Evolutionary conservation across 2,113 vertebrate species (phyloP).

Genomic region (Tautogolabrus adspersus): DNA sequence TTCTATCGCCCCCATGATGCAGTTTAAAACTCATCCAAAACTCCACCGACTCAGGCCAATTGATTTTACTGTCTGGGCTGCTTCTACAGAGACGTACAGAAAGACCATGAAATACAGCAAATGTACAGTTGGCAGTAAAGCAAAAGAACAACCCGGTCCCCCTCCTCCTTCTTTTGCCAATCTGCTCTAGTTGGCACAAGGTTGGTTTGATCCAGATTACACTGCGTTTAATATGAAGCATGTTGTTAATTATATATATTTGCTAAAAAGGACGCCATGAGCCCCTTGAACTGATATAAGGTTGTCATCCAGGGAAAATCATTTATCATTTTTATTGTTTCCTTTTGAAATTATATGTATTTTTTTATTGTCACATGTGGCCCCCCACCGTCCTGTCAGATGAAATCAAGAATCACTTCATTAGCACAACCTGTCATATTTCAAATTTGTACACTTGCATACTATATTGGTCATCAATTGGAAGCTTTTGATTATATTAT

Average conservation of each 20-base stretch:
- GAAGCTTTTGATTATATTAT: no score
- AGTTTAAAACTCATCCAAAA: constrained; percentile 45
- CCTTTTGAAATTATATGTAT: background rate
- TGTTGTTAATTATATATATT: constrained; percentile 73
- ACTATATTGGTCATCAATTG: no score
- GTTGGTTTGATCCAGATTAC: constrained; percentile 74
- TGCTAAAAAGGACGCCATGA: constrained; percentile 61
- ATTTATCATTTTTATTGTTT: constrained; percentile 2
- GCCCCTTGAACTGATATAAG: constrained; percentile 12
- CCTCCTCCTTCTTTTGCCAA: constrained; percentile 55
- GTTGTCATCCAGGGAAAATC: background rate
- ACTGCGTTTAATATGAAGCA: constrained; percentile 61
- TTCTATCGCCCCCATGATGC: constrained; percentile 35
- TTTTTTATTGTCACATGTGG: no score
- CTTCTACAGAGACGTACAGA: constrained; percentile 30
- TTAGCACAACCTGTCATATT: background rate
- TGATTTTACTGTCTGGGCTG: constrained; percentile 54
- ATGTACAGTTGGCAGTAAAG: constrained; percentile 53
- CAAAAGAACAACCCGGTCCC: constrained; percentile 36
- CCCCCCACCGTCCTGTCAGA: background rate
- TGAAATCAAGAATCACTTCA: background rate
- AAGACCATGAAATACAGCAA: constrained; percentile 56
- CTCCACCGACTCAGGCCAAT: constrained; percentile 50
- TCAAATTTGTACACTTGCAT: background rate
- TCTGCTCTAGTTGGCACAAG: constrained; percentile 72